Evolutionary conservation across 2,113 vertebrate genomes (phyloP).

Genomic region (Festucalex cinctus): DNA sequence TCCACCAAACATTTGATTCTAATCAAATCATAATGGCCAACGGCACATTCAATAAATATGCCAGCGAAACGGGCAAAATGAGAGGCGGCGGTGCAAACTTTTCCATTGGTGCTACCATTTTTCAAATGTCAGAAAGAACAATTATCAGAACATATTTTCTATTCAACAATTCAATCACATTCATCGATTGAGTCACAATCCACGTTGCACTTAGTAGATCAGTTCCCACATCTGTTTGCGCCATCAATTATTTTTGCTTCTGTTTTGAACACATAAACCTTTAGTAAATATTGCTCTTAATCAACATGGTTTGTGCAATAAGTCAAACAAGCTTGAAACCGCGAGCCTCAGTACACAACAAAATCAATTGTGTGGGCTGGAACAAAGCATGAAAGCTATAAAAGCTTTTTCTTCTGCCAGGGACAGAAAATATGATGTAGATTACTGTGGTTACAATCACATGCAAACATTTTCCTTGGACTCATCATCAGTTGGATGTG

Average conservation of each 20-base stretch:
- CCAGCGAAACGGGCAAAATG: no score
- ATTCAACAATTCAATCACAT: no score
- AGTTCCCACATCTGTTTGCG: background rate
- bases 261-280: background rate
- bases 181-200: background rate
- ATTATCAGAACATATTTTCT: no score
- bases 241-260: background rate
- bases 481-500: constrained; percentile 9
- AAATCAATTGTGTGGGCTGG: constrained; percentile 44
- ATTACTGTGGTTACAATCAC: constrained; percentile 27
- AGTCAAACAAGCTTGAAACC: constrained; percentile 37
- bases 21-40: no score
- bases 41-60: no score
- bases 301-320: background rate
- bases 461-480: constrained; percentile 1
- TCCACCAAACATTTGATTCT: no score
- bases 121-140: no score
- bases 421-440: constrained; percentile 44
- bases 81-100: no score
- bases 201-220: background rate
- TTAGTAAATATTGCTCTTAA: background rate
- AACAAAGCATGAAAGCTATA: constrained; percentile 38
- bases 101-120: no score
- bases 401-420: constrained; percentile 25
- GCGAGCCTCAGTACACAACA: constrained; percentile 25